phyloP scores from a whole-genome alignment of 2,797 vertebrate genomes.

The Erethizon dorsatum region DNA sequence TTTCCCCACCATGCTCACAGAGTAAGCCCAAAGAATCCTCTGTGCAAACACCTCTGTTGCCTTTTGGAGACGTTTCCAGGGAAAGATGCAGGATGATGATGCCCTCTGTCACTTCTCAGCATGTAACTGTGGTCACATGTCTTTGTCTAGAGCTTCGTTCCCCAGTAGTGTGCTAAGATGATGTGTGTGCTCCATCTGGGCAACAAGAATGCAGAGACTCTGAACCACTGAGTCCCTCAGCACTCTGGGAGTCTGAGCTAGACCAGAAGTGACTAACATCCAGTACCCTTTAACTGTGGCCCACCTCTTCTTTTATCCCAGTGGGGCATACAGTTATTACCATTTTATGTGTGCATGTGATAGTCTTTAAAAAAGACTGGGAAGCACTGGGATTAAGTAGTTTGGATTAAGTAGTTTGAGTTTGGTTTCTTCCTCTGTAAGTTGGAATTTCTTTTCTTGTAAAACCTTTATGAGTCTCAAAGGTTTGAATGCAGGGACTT shows the following conservation, averaged over 20 bases:
- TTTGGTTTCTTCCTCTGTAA: slow-evolving; percentile 19
- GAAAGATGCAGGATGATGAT: background rate
- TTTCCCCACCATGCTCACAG: background rate
- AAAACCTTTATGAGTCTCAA: background rate
- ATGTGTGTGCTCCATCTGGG: background rate
- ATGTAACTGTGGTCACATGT: background rate
- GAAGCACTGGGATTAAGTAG: background rate
- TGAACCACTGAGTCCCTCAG: background rate
- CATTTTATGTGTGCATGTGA: background rate
- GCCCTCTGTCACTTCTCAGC: background rate
- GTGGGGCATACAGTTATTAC: background rate
- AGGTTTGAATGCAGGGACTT: background rate
- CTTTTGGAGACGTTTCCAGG: background rate
- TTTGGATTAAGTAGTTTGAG: background rate
- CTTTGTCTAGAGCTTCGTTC: background rate
- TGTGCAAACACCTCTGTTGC: background rate
- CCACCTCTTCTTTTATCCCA: background rate
- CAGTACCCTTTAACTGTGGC: background rate
- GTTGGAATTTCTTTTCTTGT: background rate
- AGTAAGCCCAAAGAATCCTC: background rate
- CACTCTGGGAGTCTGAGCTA: background rate
- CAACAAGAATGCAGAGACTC: background rate
- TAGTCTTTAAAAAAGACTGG: background rate
- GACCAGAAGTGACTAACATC: background rate
- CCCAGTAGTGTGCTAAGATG: background rate